Evolutionary conservation across 2,797 vertebrate genomes (phyloP), one percentile per base, ranked within the genome.

Genomic region (Smutsia gigantea): DNA sequence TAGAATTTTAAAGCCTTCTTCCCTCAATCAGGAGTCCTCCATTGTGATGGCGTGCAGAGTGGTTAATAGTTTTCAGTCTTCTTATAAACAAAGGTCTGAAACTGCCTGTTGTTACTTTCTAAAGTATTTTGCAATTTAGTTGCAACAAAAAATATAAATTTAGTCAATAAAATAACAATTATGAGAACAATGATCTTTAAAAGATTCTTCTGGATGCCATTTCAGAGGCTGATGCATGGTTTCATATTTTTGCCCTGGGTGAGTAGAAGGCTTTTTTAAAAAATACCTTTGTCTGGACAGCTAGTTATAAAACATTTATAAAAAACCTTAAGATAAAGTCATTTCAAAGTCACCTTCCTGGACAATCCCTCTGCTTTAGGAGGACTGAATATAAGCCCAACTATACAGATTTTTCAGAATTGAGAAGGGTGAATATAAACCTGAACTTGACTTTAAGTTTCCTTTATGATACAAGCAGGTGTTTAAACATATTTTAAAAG

Each of bases 101-200:
- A 95, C 78, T n/a, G 23, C 31, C 72, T 46, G 2, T 87, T 72
- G 34, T 87, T 53, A 23, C 64, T 82, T 85, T 94, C 81, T 63
- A 29, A 91, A 81, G 39, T 29, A 88, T 97, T 95, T 96, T 89
- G 69, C 69, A 97, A 95, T 72, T 77, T 81, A 46, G 18, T 63
- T 87, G 53, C 69, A 88, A 97, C 82, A 95, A 95, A 87, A 46
- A 96, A 55, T 69, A 94, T 89, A 97, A 97, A 95, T 86, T 83
- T 69, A 66, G 34, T 92, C 63, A 93, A 87, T 79, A 87, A 96
- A 94, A 82, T 66, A 68, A 86, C 61, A 93, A 94, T 91, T 82
- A 91, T 49, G 27, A 90, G 49, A 87, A 96, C 90, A 93, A 94
- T 95, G 49, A 75, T 39, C 51, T 83, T 94, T 92, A 66, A 96